Conservation (phyloP, 1,140 invertebrate genomes). For the Oncopeltus fasciatus region DNA sequence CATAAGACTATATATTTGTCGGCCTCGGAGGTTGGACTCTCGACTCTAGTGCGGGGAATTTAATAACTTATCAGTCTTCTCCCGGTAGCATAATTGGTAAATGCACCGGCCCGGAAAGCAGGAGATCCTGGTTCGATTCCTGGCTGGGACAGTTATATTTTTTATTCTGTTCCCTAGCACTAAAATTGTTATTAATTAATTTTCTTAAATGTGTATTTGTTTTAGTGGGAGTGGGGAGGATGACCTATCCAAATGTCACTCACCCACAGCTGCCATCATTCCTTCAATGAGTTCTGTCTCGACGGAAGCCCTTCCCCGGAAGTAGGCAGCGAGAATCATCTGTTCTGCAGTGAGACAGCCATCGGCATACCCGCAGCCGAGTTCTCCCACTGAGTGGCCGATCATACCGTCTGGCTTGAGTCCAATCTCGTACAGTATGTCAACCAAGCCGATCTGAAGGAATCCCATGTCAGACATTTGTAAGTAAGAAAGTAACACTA, state of each 20-base stretch:
- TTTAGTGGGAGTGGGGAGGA: background rate
- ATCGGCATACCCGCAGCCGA: slow-evolving; percentile 56
- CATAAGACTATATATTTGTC: no score
- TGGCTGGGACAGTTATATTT: no score
- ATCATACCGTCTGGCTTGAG: slow-evolving; percentile 48
- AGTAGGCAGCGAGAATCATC: slow-evolving; percentile 46
- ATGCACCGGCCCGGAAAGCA: no score
- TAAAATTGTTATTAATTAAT: no score
- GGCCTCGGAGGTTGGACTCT: no score
- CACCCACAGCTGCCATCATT: slow-evolving; percentile 40
- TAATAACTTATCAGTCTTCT: no score
- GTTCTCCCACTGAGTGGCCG: slow-evolving; percentile 51
- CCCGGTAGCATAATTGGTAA: no score
- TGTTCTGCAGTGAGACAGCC: slow-evolving; percentile 50
- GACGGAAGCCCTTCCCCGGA: slow-evolving; percentile 43
- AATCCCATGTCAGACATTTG: no score
- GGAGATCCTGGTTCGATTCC: no score
- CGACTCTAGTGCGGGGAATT: no score
- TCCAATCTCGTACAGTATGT: slow-evolving; percentile 28
- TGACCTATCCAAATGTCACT: background rate
- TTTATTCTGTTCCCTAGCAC: no score
- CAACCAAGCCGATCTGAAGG: background rate
- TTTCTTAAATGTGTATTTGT: background rate
- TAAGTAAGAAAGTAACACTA: no score
- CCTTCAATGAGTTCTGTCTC: slow-evolving; percentile 34